These are phyloP conservation scores for Laspeyria flexula DNA, from an alignment of 2,888 invertebrate genomes.

Conservation along the genomic window DNA sequence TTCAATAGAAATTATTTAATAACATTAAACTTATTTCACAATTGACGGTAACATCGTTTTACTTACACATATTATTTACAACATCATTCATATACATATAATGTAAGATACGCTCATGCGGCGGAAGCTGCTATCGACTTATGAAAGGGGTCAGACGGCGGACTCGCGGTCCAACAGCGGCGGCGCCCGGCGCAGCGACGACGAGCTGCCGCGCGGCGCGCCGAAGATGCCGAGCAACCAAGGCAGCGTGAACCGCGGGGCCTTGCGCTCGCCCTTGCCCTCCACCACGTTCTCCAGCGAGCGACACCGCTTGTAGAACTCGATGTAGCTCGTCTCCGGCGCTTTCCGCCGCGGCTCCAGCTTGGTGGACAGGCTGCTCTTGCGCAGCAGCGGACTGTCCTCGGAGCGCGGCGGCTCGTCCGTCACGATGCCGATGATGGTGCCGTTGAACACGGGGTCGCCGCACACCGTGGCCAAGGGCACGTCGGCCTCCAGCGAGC, in stretches of 20 bases:
- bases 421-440: conserved; percentile 68
- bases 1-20: conserved; percentile 86
- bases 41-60: conserved; percentile 86
- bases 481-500: conserved; percentile 69
- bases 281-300: conserved; percentile 90
- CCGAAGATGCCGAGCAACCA: conserved; percentile 92
- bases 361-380: conserved; percentile 71
- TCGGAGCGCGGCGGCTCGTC: conserved; percentile 69
- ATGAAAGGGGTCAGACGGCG: conserved; percentile 66
- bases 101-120: conserved; percentile 33
- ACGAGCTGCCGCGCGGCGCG: conserved; percentile 88
- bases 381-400: conserved; percentile 80
- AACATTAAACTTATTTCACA: conserved; percentile 87
- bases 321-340: conserved; percentile 75
- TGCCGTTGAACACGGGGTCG: conserved; percentile 75
- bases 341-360: conserved; percentile 71
- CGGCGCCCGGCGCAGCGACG: conserved; percentile 75
- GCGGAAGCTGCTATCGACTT: conserved; percentile 23
- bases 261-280: conserved; percentile 80
- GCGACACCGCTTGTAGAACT: conserved; percentile 90
- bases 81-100: conserved; percentile 66
- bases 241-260: conserved; percentile 88
- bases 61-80: conserved; percentile 85
- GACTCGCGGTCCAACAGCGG: conserved; percentile 81
- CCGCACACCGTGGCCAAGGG: conserved; percentile 71